A percentile compares a stretch with the other conserved stretches of the same genome.
These are phyloP conservation scores for Equus przewalskii DNA, from an alignment of 2,113 vertebrate species.

Conservation along the genomic window DNA sequence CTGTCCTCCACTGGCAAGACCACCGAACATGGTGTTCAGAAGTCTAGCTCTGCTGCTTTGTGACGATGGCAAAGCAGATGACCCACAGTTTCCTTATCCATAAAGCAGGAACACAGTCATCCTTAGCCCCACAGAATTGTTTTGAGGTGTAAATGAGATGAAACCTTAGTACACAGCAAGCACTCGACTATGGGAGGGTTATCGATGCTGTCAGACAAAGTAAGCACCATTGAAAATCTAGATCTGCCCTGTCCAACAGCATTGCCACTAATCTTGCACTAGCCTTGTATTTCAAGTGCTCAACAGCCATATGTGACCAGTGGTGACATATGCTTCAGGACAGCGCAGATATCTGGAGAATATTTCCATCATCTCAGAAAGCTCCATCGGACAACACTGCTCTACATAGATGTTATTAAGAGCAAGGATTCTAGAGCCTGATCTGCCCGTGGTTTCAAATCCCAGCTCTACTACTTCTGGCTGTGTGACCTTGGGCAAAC, in stretches of 20 bases:
- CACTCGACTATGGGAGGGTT: background rate
- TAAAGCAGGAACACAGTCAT: background rate
- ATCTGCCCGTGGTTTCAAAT: background rate
- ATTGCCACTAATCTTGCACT: background rate
- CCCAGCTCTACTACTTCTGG: background rate
- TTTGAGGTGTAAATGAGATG: background rate
- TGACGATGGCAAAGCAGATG: background rate
- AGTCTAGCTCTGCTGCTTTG: background rate
- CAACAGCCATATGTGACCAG: background rate
- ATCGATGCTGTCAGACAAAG: background rate
- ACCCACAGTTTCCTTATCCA: background rate
- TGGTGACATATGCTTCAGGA: background rate
- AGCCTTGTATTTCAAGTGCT: background rate
- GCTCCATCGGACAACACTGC: background rate
- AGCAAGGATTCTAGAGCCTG: background rate
- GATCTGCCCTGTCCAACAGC: background rate
- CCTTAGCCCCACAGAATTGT: background rate
- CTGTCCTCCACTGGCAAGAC: background rate
- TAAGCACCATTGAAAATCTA: background rate
- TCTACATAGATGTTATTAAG: conserved; percentile 2
- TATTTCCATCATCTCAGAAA: conserved; percentile 15
- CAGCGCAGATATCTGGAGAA: background rate
- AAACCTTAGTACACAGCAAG: background rate
- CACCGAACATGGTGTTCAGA: background rate
- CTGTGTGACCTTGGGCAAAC: conserved; percentile 17